These are phyloP conservation scores for Tragelaphus buxtoni DNA, from an alignment of 2,113 vertebrate species.

Conservation along the genomic window DNA sequence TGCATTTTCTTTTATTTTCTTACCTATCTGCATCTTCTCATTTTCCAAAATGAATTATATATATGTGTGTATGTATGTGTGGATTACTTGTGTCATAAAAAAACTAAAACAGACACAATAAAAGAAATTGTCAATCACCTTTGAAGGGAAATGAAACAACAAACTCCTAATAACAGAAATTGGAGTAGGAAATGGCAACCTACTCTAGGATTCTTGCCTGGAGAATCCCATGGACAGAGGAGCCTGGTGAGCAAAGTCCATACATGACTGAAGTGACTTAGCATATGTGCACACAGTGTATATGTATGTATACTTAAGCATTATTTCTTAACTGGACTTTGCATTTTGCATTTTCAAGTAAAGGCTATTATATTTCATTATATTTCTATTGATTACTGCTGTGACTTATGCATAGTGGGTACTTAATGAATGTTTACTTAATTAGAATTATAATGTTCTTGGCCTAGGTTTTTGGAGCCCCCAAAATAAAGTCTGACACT, in stretches of 20 bases:
- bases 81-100: neutral
- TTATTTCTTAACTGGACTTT: neutral
- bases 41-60: conserved; percentile 14
- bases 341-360: neutral
- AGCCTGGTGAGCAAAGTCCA: neutral
- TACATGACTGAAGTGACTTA: neutral
- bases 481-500: too few species aligned
- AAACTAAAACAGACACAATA: neutral
- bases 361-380: conserved; percentile 3
- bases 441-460: neutral
- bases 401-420: neutral
- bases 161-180: conserved; percentile 22
- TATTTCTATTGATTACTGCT: neutral
- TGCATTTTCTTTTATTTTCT: neutral
- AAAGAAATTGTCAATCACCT: neutral
- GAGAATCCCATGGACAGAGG: neutral
- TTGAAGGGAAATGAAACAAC: conserved; percentile 22
- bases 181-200: neutral
- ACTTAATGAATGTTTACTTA: neutral
- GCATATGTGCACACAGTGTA: neutral
- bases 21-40: conserved; percentile 10
- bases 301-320: neutral
- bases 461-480: neutral
- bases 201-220: neutral
- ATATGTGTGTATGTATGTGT: neutral